Evolutionary conservation across 2,888 invertebrate species (phyloP).

Genomic region (Harpalus rufipes): DNA sequence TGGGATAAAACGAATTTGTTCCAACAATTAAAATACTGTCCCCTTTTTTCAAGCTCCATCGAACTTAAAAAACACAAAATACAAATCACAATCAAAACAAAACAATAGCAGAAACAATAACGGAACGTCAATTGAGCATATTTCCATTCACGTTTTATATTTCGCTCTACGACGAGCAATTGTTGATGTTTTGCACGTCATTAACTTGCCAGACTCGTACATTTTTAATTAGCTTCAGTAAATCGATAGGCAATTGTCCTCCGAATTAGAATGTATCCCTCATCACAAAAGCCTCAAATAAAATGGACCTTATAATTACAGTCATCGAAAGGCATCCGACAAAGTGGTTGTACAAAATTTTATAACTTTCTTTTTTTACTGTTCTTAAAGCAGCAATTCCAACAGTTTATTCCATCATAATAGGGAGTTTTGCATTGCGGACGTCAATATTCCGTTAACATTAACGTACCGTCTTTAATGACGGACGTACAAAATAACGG

Average conservation of each 20-base stretch:
- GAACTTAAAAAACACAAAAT: slow-evolving; percentile 49
- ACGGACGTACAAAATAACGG: too few species aligned
- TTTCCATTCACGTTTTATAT: slow-evolving; percentile 22
- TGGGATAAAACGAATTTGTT: slow-evolving; percentile 40
- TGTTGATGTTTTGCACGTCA: slow-evolving; percentile 35
- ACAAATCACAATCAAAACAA: slow-evolving; percentile 51
- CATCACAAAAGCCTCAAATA: neutral
- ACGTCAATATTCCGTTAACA: too few species aligned
- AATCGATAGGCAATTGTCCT: neutral
- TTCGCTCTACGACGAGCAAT: slow-evolving; percentile 4
- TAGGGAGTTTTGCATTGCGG: too few species aligned
- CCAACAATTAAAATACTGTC: slow-evolving; percentile 50
- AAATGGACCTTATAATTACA: too few species aligned
- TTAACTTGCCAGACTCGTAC: slow-evolving; percentile 38
- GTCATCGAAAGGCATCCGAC: too few species aligned
- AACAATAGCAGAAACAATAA: slow-evolving; percentile 55
- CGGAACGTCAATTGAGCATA: slow-evolving; percentile 51
- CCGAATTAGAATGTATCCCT: neutral
- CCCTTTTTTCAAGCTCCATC: slow-evolving; percentile 55
- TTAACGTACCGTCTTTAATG: too few species aligned
- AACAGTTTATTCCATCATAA: too few species aligned
- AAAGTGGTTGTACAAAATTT: too few species aligned
- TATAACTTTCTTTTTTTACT: too few species aligned
- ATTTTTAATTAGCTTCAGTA: slow-evolving; percentile 46
- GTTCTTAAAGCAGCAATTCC: too few species aligned